These are phyloP conservation scores for Chloroceryle inda DNA, from an alignment of 2,797 vertebrate species.

Conservation along the genomic window DNA sequence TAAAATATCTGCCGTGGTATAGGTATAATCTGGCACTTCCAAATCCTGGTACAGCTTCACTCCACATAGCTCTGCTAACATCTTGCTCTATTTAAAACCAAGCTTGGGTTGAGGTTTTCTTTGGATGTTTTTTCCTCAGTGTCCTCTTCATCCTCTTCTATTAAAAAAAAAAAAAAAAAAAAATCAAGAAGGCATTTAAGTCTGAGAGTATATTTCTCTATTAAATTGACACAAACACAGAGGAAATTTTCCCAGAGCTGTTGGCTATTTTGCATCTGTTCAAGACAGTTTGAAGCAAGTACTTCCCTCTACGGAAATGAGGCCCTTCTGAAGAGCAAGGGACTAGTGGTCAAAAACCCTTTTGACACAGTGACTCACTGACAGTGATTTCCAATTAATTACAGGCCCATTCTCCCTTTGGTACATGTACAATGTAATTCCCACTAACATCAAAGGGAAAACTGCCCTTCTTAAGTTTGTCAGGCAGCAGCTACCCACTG, in stretches of 20 bases:
- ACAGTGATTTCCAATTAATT: neutral
- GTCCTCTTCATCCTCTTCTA: neutral
- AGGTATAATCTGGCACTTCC: neutral
- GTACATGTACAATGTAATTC: neutral
- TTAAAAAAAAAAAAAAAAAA: neutral
- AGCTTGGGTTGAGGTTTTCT: neutral
- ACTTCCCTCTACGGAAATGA: neutral
- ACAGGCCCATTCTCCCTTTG: neutral
- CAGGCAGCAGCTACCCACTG: neutral
- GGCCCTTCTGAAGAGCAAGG: neutral
- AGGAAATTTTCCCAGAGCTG: neutral
- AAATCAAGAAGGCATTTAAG: neutral
- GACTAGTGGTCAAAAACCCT: neutral
- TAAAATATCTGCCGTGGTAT: neutral
- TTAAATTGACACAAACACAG: neutral
- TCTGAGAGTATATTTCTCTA: neutral
- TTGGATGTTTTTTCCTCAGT: neutral
- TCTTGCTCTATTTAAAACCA: neutral
- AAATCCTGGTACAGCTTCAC: neutral
- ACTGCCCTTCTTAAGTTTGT: neutral
- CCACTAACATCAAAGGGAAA: neutral
- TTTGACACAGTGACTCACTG: neutral
- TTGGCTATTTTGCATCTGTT: neutral
- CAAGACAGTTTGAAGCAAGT: neutral
- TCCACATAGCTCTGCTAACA: neutral